Base-by-base conservation (phyloP, 2,888 invertebrate genomes). In the Stegana nigrithorax region DNA sequence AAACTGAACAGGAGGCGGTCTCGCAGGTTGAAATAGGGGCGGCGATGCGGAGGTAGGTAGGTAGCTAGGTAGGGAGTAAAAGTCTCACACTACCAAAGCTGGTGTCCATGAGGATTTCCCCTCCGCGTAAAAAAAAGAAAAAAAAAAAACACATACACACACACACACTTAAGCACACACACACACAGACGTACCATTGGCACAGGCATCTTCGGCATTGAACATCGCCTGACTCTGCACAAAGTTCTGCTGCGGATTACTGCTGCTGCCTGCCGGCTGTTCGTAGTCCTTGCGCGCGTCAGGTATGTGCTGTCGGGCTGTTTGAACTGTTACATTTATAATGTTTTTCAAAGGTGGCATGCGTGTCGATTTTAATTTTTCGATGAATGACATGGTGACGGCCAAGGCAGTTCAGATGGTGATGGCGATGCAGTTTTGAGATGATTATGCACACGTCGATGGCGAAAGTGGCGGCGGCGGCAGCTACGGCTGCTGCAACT, bases 291-390 rank as follows among this genome's bases (percentile, higher is more conserved):
- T 83, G 32, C 88, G 87, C n/a, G n/a, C n/a, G 2, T 88, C 91
- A 57, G 94, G 94, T 81, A 93, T 89, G 78, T 91, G 89, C 81
- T 94, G 92, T 74, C 92, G 89, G 53, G 93, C 89, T 19, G 93
- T 92, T 85, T 94, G 94, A 89, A 92, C 91, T 23, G 93, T 93
- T 69, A 94, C 94, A 82, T 93, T 93, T 79, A 93, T 82, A 44
- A 92, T 91, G 82, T 93, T 93, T 81, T 90, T 89, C 67, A 93
- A 80, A 36, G 93, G 92, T 53, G 93, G 93, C 71, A 93, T 62
- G 14, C 92, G 91, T 23, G 93, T 92, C 72, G 94, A 81, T 73
- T 84, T 84, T 63, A 86, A 77, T 81, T 85, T 84, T 71, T 83
- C 80, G 72, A 91, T 88, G 80, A 89, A 88, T 75, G 90, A 87